Percentiles rank a stretch among this genome's conserved stretches.
phyloP scores from a whole-genome alignment of 2,888 invertebrate species.

The Eristalis arbustorum region DNA sequence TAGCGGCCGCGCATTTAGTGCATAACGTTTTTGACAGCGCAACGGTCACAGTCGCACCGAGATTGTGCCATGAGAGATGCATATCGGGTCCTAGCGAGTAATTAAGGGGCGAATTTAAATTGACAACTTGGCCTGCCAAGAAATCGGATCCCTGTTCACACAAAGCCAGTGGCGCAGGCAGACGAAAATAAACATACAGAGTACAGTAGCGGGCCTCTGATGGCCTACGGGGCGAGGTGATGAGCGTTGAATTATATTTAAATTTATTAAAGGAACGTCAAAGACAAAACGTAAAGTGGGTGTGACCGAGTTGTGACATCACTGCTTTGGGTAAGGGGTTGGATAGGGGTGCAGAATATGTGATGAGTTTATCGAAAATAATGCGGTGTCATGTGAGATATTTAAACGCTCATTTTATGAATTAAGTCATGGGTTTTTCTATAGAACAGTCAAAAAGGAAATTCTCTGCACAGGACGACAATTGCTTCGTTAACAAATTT shows the following conservation, averaged over 20 bases:
- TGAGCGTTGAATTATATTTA: neutral
- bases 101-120: slow-evolving; percentile 33
- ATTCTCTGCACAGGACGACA: neutral
- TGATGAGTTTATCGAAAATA: neutral
- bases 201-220: neutral
- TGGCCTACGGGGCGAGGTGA: slow-evolving; percentile 26
- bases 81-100: neutral
- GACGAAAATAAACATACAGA: neutral
- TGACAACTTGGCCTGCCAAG: slow-evolving; percentile 53
- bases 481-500: neutral
- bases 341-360: neutral
- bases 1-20: slow-evolving; percentile 49
- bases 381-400: neutral
- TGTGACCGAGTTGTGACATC: slow-evolving; percentile 17
- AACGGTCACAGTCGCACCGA: neutral
- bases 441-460: neutral
- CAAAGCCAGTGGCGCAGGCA: too few relatives aligned
- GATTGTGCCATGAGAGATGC: neutral
- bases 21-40: slow-evolving; percentile 20
- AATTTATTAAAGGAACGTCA: slow-evolving; percentile 4
- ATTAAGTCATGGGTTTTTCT: neutral
- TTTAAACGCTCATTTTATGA: neutral
- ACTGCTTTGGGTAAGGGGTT: neutral
- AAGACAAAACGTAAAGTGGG: slow-evolving; percentile 10
- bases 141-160: slow-evolving; percentile 11